These are phyloP conservation scores for Plebejus argus DNA, from an alignment of 2,888 invertebrate genomes.

Conservation along the genomic window DNA sequence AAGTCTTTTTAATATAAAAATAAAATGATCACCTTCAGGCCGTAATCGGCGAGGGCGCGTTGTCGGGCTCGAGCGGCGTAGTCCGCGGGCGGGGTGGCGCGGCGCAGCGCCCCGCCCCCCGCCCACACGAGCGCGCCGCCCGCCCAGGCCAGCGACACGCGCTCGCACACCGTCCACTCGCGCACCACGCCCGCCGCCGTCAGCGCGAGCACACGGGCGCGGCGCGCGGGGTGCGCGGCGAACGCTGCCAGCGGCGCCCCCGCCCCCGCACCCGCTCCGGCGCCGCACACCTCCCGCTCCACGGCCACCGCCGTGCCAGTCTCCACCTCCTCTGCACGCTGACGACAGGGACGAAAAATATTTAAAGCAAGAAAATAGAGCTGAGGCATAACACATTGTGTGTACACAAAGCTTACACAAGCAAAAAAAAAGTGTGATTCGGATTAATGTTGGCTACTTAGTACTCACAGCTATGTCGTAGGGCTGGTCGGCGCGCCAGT, in stretches of 20 bases:
- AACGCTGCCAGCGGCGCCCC: slow-evolving; percentile 83
- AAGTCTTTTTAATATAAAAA: too few species aligned
- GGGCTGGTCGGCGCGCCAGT: slow-evolving; percentile 46
- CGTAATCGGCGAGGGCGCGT: slow-evolving; percentile 88
- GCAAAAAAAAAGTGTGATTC: too few species aligned
- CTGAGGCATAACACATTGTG: slow-evolving; percentile 30
- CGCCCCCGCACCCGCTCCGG: slow-evolving; percentile 49
- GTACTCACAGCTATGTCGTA: slow-evolving; percentile 49
- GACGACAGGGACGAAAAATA: slow-evolving; percentile 45
- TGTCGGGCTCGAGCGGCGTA: slow-evolving; percentile 87
- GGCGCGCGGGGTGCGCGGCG: slow-evolving; percentile 93
- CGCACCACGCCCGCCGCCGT: slow-evolving; percentile 80
- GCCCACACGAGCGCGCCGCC: slow-evolving; percentile 86
- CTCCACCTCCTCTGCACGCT: slow-evolving; percentile 54
- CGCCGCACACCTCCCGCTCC: slow-evolving; percentile 54
- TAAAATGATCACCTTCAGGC: slow-evolving; percentile 83
- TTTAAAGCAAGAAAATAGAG: too few species aligned
- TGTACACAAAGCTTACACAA: neutral
- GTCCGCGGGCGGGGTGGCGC: slow-evolving; percentile 72
- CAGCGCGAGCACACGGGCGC: slow-evolving; percentile 87
- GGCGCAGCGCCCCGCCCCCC: slow-evolving; percentile 80
- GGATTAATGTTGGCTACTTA: too few species aligned
- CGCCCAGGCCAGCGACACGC: slow-evolving; percentile 91
- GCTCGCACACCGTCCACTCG: slow-evolving; percentile 89
- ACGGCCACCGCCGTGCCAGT: slow-evolving; percentile 58